Evolutionary conservation across 2,113 vertebrate species (phyloP).

Genomic region (Taxidea taxus): DNA sequence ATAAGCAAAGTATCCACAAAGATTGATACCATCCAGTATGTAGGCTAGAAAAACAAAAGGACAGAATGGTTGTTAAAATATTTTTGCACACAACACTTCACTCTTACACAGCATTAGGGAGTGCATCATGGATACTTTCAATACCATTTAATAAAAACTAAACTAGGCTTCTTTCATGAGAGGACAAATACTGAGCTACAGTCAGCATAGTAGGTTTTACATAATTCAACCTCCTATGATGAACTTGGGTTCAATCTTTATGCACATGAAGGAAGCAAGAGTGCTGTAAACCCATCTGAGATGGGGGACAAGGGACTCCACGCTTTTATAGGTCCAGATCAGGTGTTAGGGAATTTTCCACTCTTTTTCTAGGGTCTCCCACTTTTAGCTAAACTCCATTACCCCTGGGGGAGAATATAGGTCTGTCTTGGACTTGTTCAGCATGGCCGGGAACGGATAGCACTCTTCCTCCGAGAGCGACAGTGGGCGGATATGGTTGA

Average conservation of each 20-base stretch:
- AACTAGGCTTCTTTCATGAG: background rate
- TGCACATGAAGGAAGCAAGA: background rate
- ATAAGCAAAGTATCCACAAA: conserved; percentile 96
- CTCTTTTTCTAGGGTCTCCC: background rate
- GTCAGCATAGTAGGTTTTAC: background rate
- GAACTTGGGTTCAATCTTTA: background rate
- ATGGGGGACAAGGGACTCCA: background rate
- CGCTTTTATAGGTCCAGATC: background rate
- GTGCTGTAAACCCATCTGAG: background rate
- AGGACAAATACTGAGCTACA: background rate
- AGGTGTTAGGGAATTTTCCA: background rate
- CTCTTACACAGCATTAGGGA: background rate
- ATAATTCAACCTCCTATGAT: background rate
- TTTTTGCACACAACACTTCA: background rate
- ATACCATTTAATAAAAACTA: background rate
- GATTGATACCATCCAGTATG: conserved; percentile 90
- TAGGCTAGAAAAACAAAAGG: conserved; percentile 83
- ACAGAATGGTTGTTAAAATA: background rate
- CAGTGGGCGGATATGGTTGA: background rate
- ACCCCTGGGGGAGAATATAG: background rate
- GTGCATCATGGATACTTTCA: background rate
- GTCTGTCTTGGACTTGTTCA: background rate
- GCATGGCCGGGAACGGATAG: background rate
- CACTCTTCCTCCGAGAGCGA: background rate
- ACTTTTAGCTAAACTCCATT: background rate